Conservation (phyloP, 1,140 invertebrate genomes). For the Archegozetes longisetosus region DNA sequence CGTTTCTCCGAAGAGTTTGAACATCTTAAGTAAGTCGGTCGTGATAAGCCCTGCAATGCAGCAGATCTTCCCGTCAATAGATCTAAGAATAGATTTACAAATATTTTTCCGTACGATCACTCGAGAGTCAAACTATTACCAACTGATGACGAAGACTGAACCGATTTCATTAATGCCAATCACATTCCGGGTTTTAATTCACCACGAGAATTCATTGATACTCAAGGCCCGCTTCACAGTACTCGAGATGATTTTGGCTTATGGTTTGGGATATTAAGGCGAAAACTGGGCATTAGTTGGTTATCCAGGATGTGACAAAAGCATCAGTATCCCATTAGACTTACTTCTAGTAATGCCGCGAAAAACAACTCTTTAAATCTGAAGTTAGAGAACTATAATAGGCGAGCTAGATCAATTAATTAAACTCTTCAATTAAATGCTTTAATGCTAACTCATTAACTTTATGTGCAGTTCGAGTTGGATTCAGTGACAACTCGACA, state of each 20-base stretch:
- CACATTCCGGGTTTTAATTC: constrained; percentile 88
- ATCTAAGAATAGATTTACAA: constrained; percentile 96
- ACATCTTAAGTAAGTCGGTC: constrained; percentile 81
- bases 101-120: constrained; percentile 95
- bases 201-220: constrained; percentile 86
- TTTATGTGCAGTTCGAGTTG: not conserved
- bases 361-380: not conserved
- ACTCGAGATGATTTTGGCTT: constrained; percentile 93
- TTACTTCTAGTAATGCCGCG: not conserved
- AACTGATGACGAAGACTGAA: constrained; percentile 89
- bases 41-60: constrained; percentile 67
- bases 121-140: constrained; percentile 85
- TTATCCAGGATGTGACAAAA: not conserved
- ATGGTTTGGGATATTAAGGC: constrained; percentile 96
- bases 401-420: not conserved
- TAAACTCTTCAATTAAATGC: not conserved
- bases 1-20: constrained; percentile 97
- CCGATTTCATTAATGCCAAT: constrained; percentile 93
- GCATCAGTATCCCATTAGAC: not conserved
- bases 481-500: not conserved
- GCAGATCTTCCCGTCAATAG: constrained; percentile 89
- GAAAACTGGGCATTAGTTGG: constrained; percentile 37
- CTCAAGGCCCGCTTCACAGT: constrained; percentile 85
- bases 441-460: not conserved
- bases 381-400: not conserved